Conservation (phyloP, 2,113 vertebrate genomes). For the Jacana jacana region DNA sequence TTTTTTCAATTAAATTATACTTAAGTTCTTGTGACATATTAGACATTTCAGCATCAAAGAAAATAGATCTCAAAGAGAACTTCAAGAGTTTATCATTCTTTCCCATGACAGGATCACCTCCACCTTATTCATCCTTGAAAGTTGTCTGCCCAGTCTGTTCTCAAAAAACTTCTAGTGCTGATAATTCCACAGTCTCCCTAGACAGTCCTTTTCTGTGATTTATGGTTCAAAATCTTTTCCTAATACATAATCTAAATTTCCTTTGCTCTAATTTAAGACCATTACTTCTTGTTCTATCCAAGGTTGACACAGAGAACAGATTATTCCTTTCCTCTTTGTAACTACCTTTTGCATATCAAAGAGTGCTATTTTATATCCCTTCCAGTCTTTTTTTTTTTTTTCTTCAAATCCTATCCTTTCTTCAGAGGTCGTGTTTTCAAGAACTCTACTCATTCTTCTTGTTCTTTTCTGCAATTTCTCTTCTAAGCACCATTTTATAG, state of each 20-base stretch:
- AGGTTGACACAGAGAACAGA: conserved; percentile 52
- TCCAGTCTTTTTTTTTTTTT: conserved; percentile 25
- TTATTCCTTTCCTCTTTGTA: conserved; percentile 49
- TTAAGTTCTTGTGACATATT: background rate
- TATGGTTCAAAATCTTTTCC: conserved; percentile 55
- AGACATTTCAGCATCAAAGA: background rate
- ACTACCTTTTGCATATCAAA: conserved; percentile 55
- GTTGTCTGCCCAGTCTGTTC: background rate
- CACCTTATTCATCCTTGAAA: background rate
- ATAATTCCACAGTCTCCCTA: background rate
- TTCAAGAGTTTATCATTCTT: background rate
- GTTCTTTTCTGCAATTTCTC: conserved; percentile 41
- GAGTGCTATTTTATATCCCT: conserved; percentile 37
- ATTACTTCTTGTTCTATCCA: conserved; percentile 58
- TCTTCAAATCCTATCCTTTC: conserved; percentile 19
- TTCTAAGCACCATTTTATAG: background rate
- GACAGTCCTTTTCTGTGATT: conserved; percentile 28
- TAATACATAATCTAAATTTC: conserved; percentile 63
- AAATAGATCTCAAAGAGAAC: background rate
- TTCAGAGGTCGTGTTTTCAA: conserved; percentile 43
- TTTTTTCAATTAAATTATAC: background rate
- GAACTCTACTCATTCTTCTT: conserved; percentile 44
- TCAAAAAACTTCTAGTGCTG: conserved; percentile 1
- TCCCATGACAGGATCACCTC: background rate
- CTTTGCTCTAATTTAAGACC: conserved; percentile 53